Evolutionary conservation across 2,113 vertebrate species (phyloP).

Genomic region (Melanerpes formicivorus): DNA sequence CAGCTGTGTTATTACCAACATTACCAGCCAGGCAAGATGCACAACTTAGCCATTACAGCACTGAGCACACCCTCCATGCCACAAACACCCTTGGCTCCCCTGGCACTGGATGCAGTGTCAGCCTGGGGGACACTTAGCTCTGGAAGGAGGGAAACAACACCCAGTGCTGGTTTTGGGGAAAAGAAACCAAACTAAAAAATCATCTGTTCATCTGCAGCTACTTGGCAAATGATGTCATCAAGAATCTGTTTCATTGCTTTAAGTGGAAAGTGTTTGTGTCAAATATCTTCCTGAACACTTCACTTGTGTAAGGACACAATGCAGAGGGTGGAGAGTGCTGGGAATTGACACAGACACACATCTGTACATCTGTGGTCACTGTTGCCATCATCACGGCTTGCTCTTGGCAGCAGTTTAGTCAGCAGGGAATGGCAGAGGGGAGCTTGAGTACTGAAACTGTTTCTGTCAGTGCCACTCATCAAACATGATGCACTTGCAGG

Average conservation of each 20-base stretch:
- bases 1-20: neutral
- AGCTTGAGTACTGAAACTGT: neutral
- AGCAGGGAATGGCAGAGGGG: neutral
- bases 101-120: accelerated
- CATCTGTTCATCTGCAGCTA: neutral
- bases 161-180: accelerated
- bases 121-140: accelerated
- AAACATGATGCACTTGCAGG: neutral
- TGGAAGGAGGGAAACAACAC: neutral
- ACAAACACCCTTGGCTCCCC: neutral
- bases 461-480: neutral
- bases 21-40: neutral
- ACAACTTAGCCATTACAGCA: accelerated
- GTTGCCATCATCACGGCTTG: neutral
- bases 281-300: neutral
- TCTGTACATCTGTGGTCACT: neutral
- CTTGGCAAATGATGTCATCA: neutral
- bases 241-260: neutral
- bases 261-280: conserved; percentile 2
- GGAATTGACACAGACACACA: accelerated
- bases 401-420: neutral
- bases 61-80: neutral
- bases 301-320: neutral
- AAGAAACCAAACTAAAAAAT: too few species aligned
- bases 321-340: accelerated